Percentiles rank a stretch among this genome's conserved stretches.
Evolutionary conservation across 2,797 vertebrate genomes (phyloP).

Genomic region (Poeciliopsis gracilis): DNA sequence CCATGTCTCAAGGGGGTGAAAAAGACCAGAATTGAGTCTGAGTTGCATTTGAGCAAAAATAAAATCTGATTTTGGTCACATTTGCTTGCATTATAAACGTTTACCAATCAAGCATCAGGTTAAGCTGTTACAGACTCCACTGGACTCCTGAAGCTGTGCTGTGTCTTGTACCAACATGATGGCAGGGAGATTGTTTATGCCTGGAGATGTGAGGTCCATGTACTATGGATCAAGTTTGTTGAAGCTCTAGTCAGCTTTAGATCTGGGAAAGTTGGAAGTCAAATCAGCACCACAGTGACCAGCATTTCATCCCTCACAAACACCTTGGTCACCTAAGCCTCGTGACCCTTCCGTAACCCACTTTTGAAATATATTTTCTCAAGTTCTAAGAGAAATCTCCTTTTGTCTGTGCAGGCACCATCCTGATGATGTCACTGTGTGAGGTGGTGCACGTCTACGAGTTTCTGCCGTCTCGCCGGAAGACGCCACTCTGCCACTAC

Average conservation of each 20-base stretch:
- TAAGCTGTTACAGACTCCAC: neutral
- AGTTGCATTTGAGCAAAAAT: neutral
- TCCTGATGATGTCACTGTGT: slow-evolving; percentile 86
- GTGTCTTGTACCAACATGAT: neutral
- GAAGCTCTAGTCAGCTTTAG: neutral
- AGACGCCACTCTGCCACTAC: slow-evolving; percentile 84
- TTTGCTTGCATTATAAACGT: neutral
- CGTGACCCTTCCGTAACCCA: neutral
- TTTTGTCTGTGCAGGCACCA: slow-evolving; percentile 69
- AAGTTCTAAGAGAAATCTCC: neutral
- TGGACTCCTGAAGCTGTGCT: neutral
- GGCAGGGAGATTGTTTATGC: neutral
- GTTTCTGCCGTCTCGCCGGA: slow-evolving; percentile 83
- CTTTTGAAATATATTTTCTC: neutral
- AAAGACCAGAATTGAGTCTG: too few species aligned
- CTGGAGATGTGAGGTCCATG: neutral
- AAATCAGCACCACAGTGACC: neutral
- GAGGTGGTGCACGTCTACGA: slow-evolving; percentile 84
- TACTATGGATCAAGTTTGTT: neutral
- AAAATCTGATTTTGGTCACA: too few species aligned
- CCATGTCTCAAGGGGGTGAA: too few species aligned
- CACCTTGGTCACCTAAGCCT: too few species aligned
- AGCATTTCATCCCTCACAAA: neutral
- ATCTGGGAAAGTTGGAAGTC: neutral
- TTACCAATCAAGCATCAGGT: neutral